A percentile compares a stretch with the other conserved stretches of the same genome.
These are phyloP conservation scores for Zelostemma sp. DNA, from an alignment of 1,140 invertebrate species.

Conservation along the genomic window DNA sequence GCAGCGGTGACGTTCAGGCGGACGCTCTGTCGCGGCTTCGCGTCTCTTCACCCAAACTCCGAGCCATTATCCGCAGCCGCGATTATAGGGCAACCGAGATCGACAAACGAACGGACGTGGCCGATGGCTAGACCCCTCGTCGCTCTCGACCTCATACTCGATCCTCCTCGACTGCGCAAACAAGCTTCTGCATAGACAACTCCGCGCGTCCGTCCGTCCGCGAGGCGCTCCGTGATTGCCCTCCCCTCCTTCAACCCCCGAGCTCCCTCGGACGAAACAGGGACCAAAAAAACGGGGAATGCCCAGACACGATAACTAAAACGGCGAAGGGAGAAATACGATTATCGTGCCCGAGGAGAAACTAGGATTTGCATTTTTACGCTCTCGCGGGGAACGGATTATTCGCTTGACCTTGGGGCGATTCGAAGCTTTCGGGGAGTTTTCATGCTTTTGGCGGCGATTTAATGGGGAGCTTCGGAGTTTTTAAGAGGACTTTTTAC, in stretches of 20 bases:
- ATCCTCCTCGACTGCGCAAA: conserved; percentile 44
- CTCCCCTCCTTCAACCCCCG: no score
- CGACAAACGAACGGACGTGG: conserved; percentile 47
- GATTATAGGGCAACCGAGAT: conserved; percentile 56
- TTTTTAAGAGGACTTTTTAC: no score
- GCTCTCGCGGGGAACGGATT: not conserved
- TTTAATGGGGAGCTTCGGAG: no score
- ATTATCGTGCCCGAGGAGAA: not conserved
- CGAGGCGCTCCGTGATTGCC: not conserved
- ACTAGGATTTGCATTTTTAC: not conserved
- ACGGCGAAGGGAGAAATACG: no score
- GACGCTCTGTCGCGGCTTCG: conserved; percentile 28
- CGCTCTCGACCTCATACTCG: conserved; percentile 11
- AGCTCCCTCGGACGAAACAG: no score
- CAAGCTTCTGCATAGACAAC: conserved; percentile 40
- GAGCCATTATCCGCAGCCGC: conserved; percentile 52
- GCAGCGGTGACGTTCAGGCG: conserved; percentile 12
- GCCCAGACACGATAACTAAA: no score
- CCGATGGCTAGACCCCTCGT: conserved; percentile 46
- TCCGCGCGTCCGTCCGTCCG: not conserved
- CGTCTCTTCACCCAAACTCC: conserved; percentile 51
- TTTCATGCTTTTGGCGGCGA: no score
- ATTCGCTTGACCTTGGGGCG: no score
- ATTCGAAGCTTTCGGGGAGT: no score
- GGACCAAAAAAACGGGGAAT: no score